These are phyloP conservation scores for Enoplosus armatus DNA, from an alignment of 2,797 vertebrate species.

Conservation along the genomic window DNA sequence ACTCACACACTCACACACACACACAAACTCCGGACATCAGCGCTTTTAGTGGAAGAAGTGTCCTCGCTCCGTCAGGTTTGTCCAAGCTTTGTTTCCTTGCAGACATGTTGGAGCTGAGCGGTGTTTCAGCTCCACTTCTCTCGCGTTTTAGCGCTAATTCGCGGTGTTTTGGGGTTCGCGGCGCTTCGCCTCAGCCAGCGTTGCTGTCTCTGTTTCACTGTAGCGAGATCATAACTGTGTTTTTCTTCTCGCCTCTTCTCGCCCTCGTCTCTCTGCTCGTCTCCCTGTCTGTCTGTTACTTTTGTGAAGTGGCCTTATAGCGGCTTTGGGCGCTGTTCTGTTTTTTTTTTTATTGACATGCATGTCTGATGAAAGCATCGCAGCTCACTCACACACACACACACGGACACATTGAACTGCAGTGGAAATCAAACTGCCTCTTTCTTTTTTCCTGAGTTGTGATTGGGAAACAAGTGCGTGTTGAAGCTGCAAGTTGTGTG, in stretches of 20 bases:
- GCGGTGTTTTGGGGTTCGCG: constrained; percentile 19
- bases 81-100: constrained; percentile 29
- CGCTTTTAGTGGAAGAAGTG: constrained; percentile 73
- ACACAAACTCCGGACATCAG: constrained; percentile 77
- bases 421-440: constrained; percentile 15
- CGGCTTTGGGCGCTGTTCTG: constrained; percentile 45
- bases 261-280: not conserved
- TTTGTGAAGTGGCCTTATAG: constrained; percentile 53
- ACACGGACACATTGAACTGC: constrained; percentile 20
- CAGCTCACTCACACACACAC: constrained; percentile 9
- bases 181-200: constrained; percentile 34
- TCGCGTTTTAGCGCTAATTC: constrained; percentile 18
- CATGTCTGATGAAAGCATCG: constrained; percentile 35
- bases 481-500: constrained; percentile 55
- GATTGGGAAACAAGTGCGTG: constrained; percentile 47
- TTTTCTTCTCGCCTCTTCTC: not conserved
- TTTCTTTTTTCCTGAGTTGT: not conserved
- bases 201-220: constrained; percentile 26
- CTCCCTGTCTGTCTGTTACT: constrained; percentile 25
- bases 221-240: constrained; percentile 12
- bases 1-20: constrained; percentile 19
- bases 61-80: constrained; percentile 80
- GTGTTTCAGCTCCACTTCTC: constrained; percentile 28
- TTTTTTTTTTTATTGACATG: constrained; percentile 20
- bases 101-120: not conserved